Conservation (phyloP, 2,113 vertebrate genomes). For the Synodontis membranacea region DNA sequence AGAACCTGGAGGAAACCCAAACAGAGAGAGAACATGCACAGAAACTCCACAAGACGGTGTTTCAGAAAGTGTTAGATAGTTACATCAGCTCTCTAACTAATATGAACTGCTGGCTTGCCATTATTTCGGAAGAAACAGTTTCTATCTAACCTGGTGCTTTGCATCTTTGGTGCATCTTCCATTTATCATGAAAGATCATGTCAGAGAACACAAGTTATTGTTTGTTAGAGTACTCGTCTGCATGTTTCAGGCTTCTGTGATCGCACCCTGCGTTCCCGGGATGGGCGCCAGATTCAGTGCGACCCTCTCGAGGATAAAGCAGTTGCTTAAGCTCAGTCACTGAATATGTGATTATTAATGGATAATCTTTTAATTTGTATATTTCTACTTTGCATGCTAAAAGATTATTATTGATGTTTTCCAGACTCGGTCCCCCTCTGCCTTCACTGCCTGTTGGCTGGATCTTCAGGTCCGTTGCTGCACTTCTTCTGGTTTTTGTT, state of each 20-base stretch:
- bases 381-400: not conserved
- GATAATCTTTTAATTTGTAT: not conserved
- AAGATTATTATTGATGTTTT: not conserved
- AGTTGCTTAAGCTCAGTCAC: not conserved
- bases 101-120: not conserved
- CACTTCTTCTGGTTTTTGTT: slow-evolving; percentile 72
- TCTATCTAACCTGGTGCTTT: not conserved
- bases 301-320: not conserved
- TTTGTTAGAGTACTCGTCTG: not conserved
- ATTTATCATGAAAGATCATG: not conserved
- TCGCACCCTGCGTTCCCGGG: not conserved
- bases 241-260: not conserved
- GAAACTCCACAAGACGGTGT: not conserved
- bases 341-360: slow-evolving; percentile 6
- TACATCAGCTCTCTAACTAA: not conserved
- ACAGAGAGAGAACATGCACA: not conserved
- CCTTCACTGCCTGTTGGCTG: slow-evolving; percentile 72
- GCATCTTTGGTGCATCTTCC: not conserved
- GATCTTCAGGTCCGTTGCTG: slow-evolving; percentile 73
- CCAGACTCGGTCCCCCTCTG: slow-evolving; percentile 53
- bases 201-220: not conserved
- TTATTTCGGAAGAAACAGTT: not conserved
- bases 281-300: not conserved
- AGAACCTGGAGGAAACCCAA: not conserved
- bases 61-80: not conserved